phyloP scores from a whole-genome alignment of 2,113 vertebrate species.

The Percopsis transmontana region DNA sequence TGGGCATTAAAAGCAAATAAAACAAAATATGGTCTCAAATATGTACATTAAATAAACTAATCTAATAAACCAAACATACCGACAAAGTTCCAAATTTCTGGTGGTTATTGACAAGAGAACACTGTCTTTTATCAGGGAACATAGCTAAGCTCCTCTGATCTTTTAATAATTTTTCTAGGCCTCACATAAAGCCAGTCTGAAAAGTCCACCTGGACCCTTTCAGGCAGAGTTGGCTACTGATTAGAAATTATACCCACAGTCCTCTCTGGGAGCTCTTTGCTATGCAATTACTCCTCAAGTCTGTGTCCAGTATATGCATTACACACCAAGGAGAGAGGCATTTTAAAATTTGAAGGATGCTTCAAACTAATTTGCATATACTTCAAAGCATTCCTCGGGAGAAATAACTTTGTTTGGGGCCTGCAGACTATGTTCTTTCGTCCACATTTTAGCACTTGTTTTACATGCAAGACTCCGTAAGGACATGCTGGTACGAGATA shows the following conservation, averaged over 20 bases:
- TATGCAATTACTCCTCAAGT: constrained; percentile 54
- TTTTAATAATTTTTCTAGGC: constrained; percentile 17
- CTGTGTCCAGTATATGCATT: constrained; percentile 8
- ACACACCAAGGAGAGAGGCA: constrained; percentile 28
- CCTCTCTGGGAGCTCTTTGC: constrained; percentile 37
- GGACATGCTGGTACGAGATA: too few relatives aligned
- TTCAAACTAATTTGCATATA: constrained; percentile 41
- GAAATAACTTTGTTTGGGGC: constrained; percentile 11
- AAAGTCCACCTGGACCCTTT: constrained; percentile 57
- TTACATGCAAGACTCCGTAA: too few relatives aligned
- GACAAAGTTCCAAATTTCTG: background rate
- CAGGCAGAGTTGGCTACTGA: constrained; percentile 46
- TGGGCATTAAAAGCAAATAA: background rate
- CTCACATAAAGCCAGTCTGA: constrained; percentile 44
- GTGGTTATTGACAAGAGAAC: background rate
- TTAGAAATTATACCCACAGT: constrained; percentile 55
- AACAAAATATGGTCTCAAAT: background rate
- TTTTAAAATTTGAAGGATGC: constrained; percentile 41
- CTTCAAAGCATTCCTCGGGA: constrained; percentile 33
- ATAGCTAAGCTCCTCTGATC: constrained; percentile 24
- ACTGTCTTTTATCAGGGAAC: constrained; percentile 21
- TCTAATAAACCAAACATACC: background rate
- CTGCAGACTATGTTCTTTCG: constrained; percentile 21
- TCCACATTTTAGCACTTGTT: background rate
- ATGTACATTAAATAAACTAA: background rate